Conservation (phyloP, 2,888 invertebrate genomes). For the Ophion ventricosus region DNA sequence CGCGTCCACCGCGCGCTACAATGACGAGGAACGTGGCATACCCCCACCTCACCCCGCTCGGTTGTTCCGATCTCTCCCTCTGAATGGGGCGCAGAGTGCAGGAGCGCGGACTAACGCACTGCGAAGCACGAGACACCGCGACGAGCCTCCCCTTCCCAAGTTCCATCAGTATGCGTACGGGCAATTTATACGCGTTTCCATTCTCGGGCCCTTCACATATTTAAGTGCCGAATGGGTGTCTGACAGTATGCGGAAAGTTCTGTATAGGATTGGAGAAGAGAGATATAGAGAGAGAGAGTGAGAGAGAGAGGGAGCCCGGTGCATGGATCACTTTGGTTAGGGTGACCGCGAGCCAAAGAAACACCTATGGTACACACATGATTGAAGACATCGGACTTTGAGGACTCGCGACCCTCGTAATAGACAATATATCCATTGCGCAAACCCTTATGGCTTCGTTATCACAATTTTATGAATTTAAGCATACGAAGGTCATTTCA, state of each 20-base stretch:
- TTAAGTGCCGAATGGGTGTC: neutral
- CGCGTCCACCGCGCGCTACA: slow-evolving; percentile 58
- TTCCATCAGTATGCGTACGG: slow-evolving; percentile 26
- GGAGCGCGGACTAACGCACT: slow-evolving; percentile 18
- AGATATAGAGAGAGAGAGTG: slow-evolving; percentile 24
- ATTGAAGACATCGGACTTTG: no score
- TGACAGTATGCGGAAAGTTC: neutral
- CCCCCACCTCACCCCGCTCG: no score
- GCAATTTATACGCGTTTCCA: slow-evolving; percentile 4
- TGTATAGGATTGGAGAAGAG: neutral
- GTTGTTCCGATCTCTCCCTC: no score
- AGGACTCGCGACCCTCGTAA: no score
- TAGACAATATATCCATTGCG: no score
- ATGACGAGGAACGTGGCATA: slow-evolving; percentile 39
- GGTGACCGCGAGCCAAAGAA: slow-evolving; percentile 7
- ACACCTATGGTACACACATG: neutral
- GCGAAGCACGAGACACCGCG: no score
- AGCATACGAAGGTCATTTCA: no score
- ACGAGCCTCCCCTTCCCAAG: no score
- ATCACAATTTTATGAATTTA: no score
- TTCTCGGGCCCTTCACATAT: neutral
- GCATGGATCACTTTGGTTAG: slow-evolving; percentile 57
- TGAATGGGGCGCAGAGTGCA: slow-evolving; percentile 31
- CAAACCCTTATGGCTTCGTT: no score
- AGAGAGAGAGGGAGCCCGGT: slow-evolving; percentile 49